Evolutionary conservation across 2,888 invertebrate species (phyloP), one percentile per base, ranked within the genome.

Genomic region (Acholoe squamosa): DNA sequence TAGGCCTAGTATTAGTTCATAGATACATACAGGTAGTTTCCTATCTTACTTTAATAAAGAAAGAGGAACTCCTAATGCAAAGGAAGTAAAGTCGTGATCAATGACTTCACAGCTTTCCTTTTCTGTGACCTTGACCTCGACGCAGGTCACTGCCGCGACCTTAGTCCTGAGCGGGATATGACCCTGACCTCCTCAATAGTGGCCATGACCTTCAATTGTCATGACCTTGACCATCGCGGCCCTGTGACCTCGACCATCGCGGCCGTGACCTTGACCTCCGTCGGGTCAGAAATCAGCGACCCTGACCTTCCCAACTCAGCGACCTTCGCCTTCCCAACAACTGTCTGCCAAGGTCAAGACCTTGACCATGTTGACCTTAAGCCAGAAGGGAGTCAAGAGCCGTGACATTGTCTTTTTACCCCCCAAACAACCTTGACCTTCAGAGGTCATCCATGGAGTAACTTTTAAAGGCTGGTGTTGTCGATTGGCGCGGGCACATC

Each of bases 401-500:
- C 43, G 43, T 43, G 43, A 43, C 43, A 3, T 43, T 43, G 5
- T 43, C 43, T 43, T 43, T 43, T 10, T 10, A n/a, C 10, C 10
- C 43, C 43, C 43, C 43, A 43, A 19, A 80, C 43, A 34, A 80
- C 80, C 80, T 34, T 80, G 80, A 80, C 80, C 80, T 1, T 43
- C 16, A 71, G 16, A 3, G 14, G 31, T 14, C n/a, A 5, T n/a
- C 31, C 31, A 71, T 76, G 76, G 61, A 3, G 61, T n/a, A n/a
- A 28, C 3, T 14, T 25, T 76, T n/a, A 80, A 22, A 80, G 80
- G 33, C 34, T 80, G 43, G 86, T 86, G 86, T 86, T 52, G 52
- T 86, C 86, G 31, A 86, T 56, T 7, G 86, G 54, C 12, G 52
- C 54, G 16, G 86, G 86, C 19, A 86, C 56, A 31, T 86, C 56